Base-by-base conservation (phyloP, 2,113 vertebrate genomes). In the Mobula birostris region DNA sequence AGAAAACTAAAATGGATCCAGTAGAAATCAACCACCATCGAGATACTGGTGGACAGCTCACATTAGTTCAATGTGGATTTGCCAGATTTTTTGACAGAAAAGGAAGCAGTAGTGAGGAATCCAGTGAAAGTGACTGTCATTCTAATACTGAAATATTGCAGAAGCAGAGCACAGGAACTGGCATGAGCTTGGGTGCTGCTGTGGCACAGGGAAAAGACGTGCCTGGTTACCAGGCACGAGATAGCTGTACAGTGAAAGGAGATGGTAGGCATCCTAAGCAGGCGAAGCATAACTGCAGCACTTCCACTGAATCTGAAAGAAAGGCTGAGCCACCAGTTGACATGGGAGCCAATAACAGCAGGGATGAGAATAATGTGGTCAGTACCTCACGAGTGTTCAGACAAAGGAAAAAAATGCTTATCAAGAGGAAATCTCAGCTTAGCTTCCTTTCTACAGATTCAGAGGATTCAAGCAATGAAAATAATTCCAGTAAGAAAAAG, bases 21-120 rank as follows among this genome's bases (percentile, higher is more conserved):
- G 94, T 29, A 90, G 95, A 85, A 21, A 21, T 95, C 76, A 95
- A 83, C 68, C 95, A 94, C 94, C 68, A 63, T 40, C 24, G 63
- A 0, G 32, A 94, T 72, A 7, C 94, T 94, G 94, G 95, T 6
- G 95, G 95, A 70, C 97, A 96, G 58, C 96, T 97, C 90, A 98
- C 96, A 76, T 97, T 98, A 87, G 95, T 97, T 56, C 97, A 98
- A 7, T 97, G 97, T 94, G 98, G 97, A 24, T 98, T 99, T 85
- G 98, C 97, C 66, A 97, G 95, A 94, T 91, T 98, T 72, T 96
- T 99, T 0, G 97, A 98, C 95, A 95, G 94, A 94, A 94, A 95
- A 80, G 94, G 93, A 91, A 85, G 88, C 94, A 82, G 94, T 56
- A 8, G 48, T 2, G 95, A 95, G 19, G 32, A 94, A 29, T 94